Evolutionary conservation across 2,113 vertebrate genomes (phyloP).

Genomic region (Platysteira castanea): DNA sequence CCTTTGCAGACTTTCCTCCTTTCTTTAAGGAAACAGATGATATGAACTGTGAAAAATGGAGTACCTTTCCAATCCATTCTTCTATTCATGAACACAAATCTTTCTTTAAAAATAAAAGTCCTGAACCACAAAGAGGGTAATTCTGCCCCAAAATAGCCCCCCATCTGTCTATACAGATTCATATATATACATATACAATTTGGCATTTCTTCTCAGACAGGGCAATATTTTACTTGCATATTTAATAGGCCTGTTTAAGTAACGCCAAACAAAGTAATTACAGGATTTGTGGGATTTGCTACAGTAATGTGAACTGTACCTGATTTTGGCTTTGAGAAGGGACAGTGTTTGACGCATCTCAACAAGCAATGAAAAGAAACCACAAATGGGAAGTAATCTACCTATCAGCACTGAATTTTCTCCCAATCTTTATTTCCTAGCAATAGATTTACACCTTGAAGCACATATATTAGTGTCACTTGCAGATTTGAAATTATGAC

Average conservation of each 20-base stretch:
- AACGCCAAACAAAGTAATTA: background rate
- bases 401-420: background rate
- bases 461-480: background rate
- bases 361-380: background rate
- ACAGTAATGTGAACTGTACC: background rate
- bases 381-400: background rate
- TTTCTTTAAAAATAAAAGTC: background rate
- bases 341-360: background rate
- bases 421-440: background rate
- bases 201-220: background rate
- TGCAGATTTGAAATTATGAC: background rate
- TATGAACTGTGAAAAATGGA: background rate
- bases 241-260: background rate
- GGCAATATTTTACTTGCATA: background rate
- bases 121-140: background rate
- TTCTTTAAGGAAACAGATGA: background rate
- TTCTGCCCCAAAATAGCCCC: background rate
- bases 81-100: background rate
- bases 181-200: background rate
- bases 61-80: background rate
- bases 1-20: background rate
- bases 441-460: background rate
- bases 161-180: background rate
- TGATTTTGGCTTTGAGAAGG: background rate
- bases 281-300: background rate